phyloP scores from a whole-genome alignment of 2,797 vertebrate species.

The Acropternis orthonyx region DNA sequence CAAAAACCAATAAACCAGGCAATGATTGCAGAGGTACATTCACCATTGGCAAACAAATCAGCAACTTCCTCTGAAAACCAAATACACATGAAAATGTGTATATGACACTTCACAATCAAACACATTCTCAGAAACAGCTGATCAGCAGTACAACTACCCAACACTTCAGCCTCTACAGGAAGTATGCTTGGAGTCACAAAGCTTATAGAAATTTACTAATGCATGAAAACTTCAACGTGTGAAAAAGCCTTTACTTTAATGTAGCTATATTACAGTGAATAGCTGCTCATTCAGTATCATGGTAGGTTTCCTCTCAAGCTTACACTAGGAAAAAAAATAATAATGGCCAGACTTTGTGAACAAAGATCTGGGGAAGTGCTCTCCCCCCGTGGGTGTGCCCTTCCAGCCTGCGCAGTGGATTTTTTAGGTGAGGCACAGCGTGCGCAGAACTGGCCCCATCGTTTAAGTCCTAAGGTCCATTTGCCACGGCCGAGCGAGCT shows the following conservation, averaged over 20 bases:
- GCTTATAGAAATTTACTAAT: not conserved
- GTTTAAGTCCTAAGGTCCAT: too few relatives aligned
- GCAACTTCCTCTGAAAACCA: not conserved
- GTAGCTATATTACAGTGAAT: not conserved
- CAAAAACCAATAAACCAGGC: not conserved
- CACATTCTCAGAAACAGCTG: not conserved
- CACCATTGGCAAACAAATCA: not conserved
- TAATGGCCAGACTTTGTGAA: too few relatives aligned
- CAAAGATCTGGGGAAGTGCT: too few relatives aligned
- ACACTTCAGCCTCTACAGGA: not conserved
- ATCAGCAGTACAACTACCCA: not conserved
- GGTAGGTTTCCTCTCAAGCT: not conserved
- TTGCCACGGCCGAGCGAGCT: too few relatives aligned
- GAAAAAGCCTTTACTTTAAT: not conserved
- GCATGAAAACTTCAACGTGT: fast-evolving
- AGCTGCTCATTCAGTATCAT: not conserved
- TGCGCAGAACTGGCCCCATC: too few relatives aligned
- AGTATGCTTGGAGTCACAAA: not conserved
- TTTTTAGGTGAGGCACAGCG: too few relatives aligned
- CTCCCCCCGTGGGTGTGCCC: too few relatives aligned
- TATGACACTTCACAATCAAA: not conserved
- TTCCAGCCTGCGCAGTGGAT: too few relatives aligned
- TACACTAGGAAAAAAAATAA: not conserved
- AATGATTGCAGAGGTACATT: not conserved
- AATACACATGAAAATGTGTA: not conserved